A percentile compares a stretch with the other conserved stretches of the same genome.
These are phyloP conservation scores for Tragelaphus buxtoni DNA, from an alignment of 2,113 vertebrate species.

Conservation along the genomic window DNA sequence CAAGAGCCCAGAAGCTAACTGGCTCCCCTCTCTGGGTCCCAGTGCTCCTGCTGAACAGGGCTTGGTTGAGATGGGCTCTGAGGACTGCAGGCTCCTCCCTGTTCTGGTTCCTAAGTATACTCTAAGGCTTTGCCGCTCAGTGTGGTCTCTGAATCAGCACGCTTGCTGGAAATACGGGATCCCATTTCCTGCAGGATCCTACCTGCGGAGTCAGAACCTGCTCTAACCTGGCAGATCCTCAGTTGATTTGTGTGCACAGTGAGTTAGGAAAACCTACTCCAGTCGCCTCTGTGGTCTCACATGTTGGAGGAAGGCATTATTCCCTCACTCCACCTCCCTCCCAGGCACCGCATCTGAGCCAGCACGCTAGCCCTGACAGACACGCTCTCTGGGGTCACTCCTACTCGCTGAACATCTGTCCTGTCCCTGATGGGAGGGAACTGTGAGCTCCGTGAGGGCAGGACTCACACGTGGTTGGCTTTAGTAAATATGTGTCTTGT, in stretches of 20 bases:
- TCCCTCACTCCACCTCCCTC: not conserved
- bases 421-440: not conserved
- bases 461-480: accelerated
- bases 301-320: not conserved
- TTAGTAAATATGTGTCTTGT: not conserved
- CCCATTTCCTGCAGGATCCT: not conserved
- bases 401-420: no score
- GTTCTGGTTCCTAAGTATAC: not conserved
- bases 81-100: not conserved
- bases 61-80: not conserved
- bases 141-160: not conserved
- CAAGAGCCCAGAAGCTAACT: not conserved
- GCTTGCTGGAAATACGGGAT: not conserved
- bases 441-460: not conserved
- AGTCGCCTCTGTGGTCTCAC: no score
- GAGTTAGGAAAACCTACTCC: not conserved
- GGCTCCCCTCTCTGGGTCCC: not conserved
- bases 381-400: not conserved
- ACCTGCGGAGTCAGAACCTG: not conserved
- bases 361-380: not conserved
- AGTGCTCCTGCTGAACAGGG: not conserved
- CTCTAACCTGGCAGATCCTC: not conserved
- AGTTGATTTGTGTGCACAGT: accelerated
- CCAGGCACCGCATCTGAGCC: not conserved
- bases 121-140: not conserved